Conservation (phyloP, 2,797 vertebrate species). For the Gymnothorax javanicus region DNA sequence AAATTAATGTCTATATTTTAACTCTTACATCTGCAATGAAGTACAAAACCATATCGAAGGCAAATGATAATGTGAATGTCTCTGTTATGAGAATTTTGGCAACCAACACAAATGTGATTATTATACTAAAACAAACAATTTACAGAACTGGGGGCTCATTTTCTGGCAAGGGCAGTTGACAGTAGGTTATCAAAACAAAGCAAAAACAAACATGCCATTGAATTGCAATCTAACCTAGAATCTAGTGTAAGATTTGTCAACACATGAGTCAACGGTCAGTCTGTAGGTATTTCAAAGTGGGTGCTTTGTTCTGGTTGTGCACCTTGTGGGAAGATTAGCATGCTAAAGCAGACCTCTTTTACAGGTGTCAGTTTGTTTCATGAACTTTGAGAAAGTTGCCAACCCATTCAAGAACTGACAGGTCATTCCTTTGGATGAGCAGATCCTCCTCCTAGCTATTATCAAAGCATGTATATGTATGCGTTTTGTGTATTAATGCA, state of each 20-base stretch:
- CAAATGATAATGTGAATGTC: background rate
- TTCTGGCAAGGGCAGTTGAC: no score
- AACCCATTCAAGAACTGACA: background rate
- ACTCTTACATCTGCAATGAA: background rate
- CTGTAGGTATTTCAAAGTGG: background rate
- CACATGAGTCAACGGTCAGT: background rate
- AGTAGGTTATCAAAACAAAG: background rate
- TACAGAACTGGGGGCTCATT: no score
- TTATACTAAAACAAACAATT: background rate
- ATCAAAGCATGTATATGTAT: background rate
- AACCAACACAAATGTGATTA: background rate
- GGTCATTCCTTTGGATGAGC: background rate
- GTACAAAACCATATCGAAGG: background rate
- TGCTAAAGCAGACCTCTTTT: slow-evolving; percentile 1
- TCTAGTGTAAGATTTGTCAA: background rate
- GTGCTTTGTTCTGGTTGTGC: background rate
- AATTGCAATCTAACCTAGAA: background rate
- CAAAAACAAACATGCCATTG: background rate
- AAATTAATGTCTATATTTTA: background rate
- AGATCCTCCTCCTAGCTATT: background rate
- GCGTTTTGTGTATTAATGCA: background rate
- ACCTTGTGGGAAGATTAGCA: background rate
- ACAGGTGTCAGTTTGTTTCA: background rate
- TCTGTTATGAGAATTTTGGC: background rate
- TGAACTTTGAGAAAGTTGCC: background rate